phyloP scores from a whole-genome alignment of 1,140 invertebrate genomes.

The Teleogryllus occipitalis region DNA sequence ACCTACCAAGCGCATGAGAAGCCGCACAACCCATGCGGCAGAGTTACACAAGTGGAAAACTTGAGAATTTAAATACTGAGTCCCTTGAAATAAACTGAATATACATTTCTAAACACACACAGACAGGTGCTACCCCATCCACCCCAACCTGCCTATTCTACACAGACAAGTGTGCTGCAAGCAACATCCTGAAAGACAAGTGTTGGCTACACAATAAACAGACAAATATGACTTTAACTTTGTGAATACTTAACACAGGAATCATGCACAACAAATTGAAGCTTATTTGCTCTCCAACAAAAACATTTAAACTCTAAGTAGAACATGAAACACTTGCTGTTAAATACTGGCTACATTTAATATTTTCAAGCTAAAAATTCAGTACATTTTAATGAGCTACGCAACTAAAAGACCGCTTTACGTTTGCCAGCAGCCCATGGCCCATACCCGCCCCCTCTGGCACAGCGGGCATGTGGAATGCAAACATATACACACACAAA shows the following conservation, averaged over 20 bases:
- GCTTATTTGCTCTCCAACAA: background rate
- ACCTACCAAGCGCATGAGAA: background rate
- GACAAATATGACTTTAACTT: slow-evolving; percentile 5
- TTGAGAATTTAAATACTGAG: background rate
- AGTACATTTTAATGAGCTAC: slow-evolving; percentile 1
- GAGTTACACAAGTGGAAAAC: background rate
- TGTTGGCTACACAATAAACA: background rate
- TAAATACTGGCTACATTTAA: background rate
- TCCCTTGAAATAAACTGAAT: background rate
- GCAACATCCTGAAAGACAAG: background rate
- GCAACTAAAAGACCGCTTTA: background rate
- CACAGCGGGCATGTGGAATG: too few relatives aligned
- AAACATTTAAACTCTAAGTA: background rate
- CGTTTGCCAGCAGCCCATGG: background rate
- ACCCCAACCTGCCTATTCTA: background rate
- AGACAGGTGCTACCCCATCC: background rate
- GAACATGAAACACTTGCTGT: background rate
- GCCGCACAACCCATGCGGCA: background rate
- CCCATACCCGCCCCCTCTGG: too few relatives aligned
- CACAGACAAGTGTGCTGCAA: background rate
- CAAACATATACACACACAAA: background rate
- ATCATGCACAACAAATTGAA: background rate
- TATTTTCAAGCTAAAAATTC: background rate
- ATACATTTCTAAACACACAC: background rate
- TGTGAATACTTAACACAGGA: background rate